Base-by-base conservation (phyloP, 2,797 vertebrate species). In the Lophius americanus region DNA sequence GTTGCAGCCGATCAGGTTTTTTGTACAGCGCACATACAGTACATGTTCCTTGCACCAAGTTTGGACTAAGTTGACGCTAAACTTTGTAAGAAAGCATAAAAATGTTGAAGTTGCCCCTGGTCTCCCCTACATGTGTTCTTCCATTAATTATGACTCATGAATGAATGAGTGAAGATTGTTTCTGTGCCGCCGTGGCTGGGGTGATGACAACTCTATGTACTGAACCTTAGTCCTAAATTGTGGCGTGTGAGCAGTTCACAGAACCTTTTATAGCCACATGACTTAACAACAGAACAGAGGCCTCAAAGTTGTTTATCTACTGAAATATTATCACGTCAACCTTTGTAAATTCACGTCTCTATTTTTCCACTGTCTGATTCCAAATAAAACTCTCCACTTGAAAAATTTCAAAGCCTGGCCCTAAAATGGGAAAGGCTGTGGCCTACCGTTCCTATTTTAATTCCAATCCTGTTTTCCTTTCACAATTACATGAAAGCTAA, bases 181-280 rank as follows among this genome's bases (percentile, higher is more conserved):
- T 10, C 5, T 54, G 32, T 44, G 33, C 23, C 11, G 11, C 54
- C 13, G 10, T 33, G 33, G 33, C 4, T 33, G 7, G 4, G 49
- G 7, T 32, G 37, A 11, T 7, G 43, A 10, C 5, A 13, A 32
- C 37, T 11, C 11, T 39, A 48, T 52, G 14, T 46, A 47, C 13
- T 14, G 14, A 56, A 37, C 11, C 48, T 23, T 23, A 12, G 52
- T 10, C 23, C 23, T 23, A 23, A 23, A 23, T 23, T 23, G 23
- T 23, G 23, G 23, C 23, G 23, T 43, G 43, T 1, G 39, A 58
- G 49, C 52, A 48, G 43, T 47, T 12, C 44, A 50, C 41, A 60
- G 62, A 55, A 46, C 36, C 38, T 62, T 79, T 81, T 68, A 68
- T 64, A 79, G 72, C 39, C 43, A 6, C 44, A 74, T 35, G 39